These are phyloP conservation scores for Agrilus biguttatus DNA, from an alignment of 2,888 invertebrate genomes.

Conservation along the genomic window DNA sequence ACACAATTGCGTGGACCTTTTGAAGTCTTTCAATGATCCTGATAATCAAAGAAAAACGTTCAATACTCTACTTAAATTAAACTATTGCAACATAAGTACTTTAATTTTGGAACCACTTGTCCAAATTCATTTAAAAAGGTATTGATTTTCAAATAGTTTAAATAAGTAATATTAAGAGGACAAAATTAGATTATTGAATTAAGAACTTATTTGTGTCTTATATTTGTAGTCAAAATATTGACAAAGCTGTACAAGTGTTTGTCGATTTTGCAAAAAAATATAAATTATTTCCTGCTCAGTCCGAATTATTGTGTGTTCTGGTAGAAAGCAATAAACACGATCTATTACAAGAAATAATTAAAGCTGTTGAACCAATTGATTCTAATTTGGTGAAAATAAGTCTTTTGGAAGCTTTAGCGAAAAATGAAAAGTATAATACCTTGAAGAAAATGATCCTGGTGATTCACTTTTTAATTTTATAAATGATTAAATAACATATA, in stretches of 20 bases:
- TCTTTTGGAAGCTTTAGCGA: constrained; percentile 38
- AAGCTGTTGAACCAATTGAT: constrained; percentile 27
- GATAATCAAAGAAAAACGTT: constrained; percentile 36
- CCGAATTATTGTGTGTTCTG: constrained; percentile 39
- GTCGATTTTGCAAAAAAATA: constrained; percentile 34
- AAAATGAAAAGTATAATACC: constrained; percentile 36
- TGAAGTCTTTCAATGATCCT: constrained; percentile 36
- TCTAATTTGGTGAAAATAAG: constrained; percentile 32
- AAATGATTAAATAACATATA: constrained; percentile 21
- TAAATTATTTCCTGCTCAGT: constrained; percentile 48
- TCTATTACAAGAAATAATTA: constrained; percentile 26
- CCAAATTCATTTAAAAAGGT: constrained; percentile 42
- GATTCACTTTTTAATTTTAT: constrained; percentile 13
- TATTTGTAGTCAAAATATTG: constrained; percentile 31
- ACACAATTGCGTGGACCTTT: constrained; percentile 45
- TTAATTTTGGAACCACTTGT: constrained; percentile 46
- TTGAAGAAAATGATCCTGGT: constrained; percentile 35
- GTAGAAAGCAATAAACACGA: constrained; percentile 26
- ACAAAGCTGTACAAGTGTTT: constrained; percentile 42
- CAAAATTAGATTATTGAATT: constrained; percentile 1
- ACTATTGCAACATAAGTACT: constrained; percentile 43
- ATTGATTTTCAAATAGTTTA: not conserved
- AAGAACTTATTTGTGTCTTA: not conserved
- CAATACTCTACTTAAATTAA: constrained; percentile 32
- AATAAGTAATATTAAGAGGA: not conserved